Evolutionary conservation across 2,888 invertebrate species (phyloP), one percentile per base, ranked within the genome.

Genomic region (Caenorhabditis doughertyi): DNA sequence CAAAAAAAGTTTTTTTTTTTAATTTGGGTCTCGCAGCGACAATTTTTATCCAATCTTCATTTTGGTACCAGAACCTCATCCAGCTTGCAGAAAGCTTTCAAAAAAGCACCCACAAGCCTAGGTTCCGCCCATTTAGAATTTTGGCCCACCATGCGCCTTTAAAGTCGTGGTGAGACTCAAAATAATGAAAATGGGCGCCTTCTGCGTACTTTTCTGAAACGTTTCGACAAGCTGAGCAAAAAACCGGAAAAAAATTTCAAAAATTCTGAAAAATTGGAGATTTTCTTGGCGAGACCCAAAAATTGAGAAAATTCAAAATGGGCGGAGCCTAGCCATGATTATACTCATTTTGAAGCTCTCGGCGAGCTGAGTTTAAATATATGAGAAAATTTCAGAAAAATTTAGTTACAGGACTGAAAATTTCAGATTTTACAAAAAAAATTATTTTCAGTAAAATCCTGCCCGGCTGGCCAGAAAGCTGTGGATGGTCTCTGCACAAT

Each of bases 401-500:
- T 25, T 25, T 51, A 25, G 23, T 3, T 2, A 11, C 23, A 18
- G 13, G 18, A 47, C n/a, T n/a, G n/a, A n/a, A n/a, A n/a, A n/a
- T n/a, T n/a, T n/a, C n/a, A n/a, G n/a, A n/a, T n/a, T n/a, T n/a
- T n/a, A n/a, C n/a, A n/a, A n/a, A n/a, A n/a, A n/a, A n/a, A n/a
- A n/a, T n/a, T n/a, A 23, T 47, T 80, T 80, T 60, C 62, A 81
- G 81, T 73, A 16, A 73, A 79, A 65, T 18, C 35, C 9, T 85
- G 85, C 55, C 85, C 85, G 11, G 16, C 53, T 5, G 85, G 83
- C 13, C 83, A 80, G 27, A 74, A 79, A 42, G 76, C 83, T 2
- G 80, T 80, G 3, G 71, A 85, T 55, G 83, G 83, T 23, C 18
- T 83, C n/a, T 83, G 85, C 67, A 80, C 82, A 21, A 42, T 70